These are phyloP conservation scores for Myotis yumanensis DNA, from an alignment of 2,113 vertebrate species.

Conservation along the genomic window DNA sequence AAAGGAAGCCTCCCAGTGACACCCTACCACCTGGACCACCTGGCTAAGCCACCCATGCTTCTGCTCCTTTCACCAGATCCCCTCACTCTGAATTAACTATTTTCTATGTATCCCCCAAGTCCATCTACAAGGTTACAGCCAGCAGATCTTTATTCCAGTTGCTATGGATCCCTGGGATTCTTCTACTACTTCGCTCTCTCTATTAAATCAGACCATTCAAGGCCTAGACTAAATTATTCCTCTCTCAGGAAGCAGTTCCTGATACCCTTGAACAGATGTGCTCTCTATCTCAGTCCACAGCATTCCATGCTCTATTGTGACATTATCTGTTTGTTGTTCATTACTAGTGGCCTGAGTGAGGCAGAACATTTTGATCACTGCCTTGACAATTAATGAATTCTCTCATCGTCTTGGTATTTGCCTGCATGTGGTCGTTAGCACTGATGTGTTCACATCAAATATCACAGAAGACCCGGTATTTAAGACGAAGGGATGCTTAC, in stretches of 20 bases:
- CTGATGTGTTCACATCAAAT: not conserved
- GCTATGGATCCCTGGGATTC: not conserved
- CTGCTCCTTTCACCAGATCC: not conserved
- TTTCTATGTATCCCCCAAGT: not conserved
- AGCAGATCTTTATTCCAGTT: not conserved
- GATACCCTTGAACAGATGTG: not conserved
- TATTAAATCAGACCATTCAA: slow-evolving; percentile 5
- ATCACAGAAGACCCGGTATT: not conserved
- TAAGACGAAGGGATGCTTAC: not conserved
- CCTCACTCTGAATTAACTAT: not conserved
- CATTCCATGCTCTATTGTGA: not conserved
- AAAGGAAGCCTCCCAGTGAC: not conserved
- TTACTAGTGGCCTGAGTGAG: not conserved
- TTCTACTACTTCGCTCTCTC: not conserved
- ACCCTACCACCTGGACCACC: rapidly evolving
- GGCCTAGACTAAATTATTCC: slow-evolving; percentile 13
- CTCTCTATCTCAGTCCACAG: not conserved
- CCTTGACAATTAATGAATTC: slow-evolving; percentile 56
- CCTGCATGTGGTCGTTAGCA: slow-evolving; percentile 25
- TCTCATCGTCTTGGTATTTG: slow-evolving; percentile 64
- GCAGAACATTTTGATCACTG: slow-evolving; percentile 36
- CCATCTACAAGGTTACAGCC: not conserved
- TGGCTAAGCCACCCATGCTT: not conserved
- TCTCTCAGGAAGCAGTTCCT: slow-evolving; percentile 27
- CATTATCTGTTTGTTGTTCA: slow-evolving; percentile 30